Evolutionary conservation across 2,888 invertebrate genomes (phyloP), one percentile per base, ranked within the genome.

Genomic region (Liodrosophila aerea): DNA sequence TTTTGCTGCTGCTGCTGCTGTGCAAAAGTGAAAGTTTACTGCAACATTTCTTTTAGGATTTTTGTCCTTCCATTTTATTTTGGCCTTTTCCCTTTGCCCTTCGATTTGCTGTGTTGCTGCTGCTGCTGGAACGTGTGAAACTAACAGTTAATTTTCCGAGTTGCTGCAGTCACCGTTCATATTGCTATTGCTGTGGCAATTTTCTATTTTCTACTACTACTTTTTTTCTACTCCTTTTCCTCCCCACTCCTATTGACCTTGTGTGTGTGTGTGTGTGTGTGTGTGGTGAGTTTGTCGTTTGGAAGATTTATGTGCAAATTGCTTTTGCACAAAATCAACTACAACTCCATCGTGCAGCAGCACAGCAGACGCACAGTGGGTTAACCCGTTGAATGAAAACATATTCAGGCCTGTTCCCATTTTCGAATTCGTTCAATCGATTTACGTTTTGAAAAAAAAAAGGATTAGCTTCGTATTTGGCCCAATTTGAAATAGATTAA

Each of bases 221-320:
- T 71, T 71, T 63, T 75, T 54, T 69, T 59, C 16, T 57, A 31
- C 47, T 49, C 40, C 58, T 34, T 59, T 46, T 47, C 51, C 52
- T 7, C 43, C 16, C 16, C 33, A 15, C 8, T 30, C 13, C 31
- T 46, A n/a, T 22, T 34, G 44, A 41, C 40, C 39, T 27, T 30
- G 46, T 15, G 41, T 44, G 47, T 44, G 41, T n/a, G 29, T 40
- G 13, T 33, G 31, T 44, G 52, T 59, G 57, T 50, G 64, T 43
- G 64, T 49, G 64, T 54, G 72, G 65, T 50, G 63, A 74, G 80
- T 80, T 83, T 80, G 78, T 80, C 84, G 84, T 65, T 80, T 57
- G 58, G 36, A 77, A 85, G 82, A 82, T 85, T 82, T 82, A 82
- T 85, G 76, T 51, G 29, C 64, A 80, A 82, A 85, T 82, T 85